Evolutionary conservation across 2,113 vertebrate species (phyloP).

Genomic region (Archilochus colubris): DNA sequence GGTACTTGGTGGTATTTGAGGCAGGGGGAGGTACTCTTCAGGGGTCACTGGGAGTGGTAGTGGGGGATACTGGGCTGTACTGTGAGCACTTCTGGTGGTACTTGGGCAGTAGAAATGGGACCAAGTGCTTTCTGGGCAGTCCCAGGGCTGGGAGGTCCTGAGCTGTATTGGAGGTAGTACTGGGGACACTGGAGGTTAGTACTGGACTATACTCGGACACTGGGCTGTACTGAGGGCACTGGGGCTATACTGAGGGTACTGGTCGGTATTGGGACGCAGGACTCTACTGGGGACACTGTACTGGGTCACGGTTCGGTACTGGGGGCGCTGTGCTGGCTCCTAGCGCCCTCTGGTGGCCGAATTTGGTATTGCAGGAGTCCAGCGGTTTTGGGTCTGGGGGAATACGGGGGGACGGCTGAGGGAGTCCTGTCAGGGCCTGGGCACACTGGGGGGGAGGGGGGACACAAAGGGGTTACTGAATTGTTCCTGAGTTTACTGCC

Average conservation of each 20-base stretch:
- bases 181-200: too few species aligned
- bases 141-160: too few species aligned
- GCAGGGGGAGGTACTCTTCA: neutral
- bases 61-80: neutral
- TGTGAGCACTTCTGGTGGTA: neutral
- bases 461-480: too few species aligned
- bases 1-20: too few species aligned
- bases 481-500: too few species aligned
- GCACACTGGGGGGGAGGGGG: accelerated
- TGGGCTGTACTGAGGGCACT: neutral
- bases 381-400: neutral
- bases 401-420: neutral
- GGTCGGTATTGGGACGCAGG: neutral
- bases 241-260: neutral
- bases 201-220: too few species aligned
- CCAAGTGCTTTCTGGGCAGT: too few species aligned
- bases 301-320: neutral
- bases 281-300: neutral
- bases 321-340: neutral
- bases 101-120: neutral
- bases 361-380: neutral
- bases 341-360: neutral
- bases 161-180: too few species aligned
- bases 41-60: neutral
- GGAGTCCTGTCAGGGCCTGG: too few species aligned